Evolutionary conservation across 2,113 vertebrate species (phyloP), one percentile per base, ranked within the genome.

Genomic region (Notothenia coriiceps): DNA sequence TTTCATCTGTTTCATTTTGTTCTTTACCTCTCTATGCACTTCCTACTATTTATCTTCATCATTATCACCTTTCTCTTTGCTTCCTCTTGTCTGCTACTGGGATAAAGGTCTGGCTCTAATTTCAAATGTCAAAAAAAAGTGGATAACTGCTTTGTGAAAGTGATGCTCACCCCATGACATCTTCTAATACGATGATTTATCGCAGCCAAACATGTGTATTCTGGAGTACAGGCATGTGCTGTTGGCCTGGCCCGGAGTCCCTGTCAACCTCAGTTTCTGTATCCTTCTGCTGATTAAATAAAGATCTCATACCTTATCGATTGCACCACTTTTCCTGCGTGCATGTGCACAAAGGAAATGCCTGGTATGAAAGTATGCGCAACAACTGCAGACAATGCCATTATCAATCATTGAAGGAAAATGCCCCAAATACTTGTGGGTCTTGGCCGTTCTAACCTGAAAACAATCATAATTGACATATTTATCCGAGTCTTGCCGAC

Each of bases 111-210:
- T 88, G 87, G 88, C 66, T 89, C 57, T 10, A 12, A 77, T 72
- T 88, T 79, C 54, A 73, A 43, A 66, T 62, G 83, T 88, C 73
- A 83, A 49, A 88, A 87, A 87, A 35, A 77, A 79, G 40, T 35
- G 82, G 77, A 74, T 73, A 70, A 86, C 85, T 77, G 78, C 82
- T 86, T 55, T 62, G 63, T 77, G 80, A 91, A 82, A 69, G 85
- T 61, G 85, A 92, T 79, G 82, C 49, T 84, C 89, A 91, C 82
- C 52, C 78, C 35, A 59, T 82, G 89, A 92, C 90, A 88, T 80
- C 68, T 70, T 64, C 29, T 90, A 90, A 91, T 80, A 76, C 55
- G 84, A 85, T 88, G 87, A 93, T 91, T 90, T 88, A 93, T 93
- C 43, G 20, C 82, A 64, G 80, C 13, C 25, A 76, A 79, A 82